phyloP scores from a whole-genome alignment of 1,140 invertebrate genomes.

The Drosophila grimshawi region DNA sequence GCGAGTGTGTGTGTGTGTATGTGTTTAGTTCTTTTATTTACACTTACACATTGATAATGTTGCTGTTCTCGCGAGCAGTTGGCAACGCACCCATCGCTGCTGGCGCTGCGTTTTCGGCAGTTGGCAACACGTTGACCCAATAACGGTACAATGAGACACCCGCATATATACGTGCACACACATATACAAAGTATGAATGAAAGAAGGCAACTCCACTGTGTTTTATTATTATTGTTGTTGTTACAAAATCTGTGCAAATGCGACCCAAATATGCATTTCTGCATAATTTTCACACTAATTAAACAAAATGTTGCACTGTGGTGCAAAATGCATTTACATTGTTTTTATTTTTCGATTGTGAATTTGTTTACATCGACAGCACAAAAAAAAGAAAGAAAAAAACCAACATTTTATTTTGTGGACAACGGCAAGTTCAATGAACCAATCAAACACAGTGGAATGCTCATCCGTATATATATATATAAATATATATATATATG shows the following conservation, averaged over 20 bases:
- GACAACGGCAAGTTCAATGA: constrained; percentile 63
- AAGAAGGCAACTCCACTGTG: constrained; percentile 49
- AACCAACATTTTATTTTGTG: constrained; percentile 47
- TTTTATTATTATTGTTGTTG: constrained; percentile 47
- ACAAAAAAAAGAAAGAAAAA: constrained; percentile 14
- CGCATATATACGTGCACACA: constrained; percentile 28
- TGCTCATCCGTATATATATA: constrained; percentile 27
- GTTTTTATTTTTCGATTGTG: constrained; percentile 52
- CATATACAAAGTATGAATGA: constrained; percentile 60
- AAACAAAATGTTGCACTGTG: constrained; percentile 27
- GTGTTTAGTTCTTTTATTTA: constrained; percentile 52
- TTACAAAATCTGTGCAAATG: constrained; percentile 62
- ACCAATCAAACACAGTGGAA: constrained; percentile 57
- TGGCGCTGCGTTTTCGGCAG: constrained; percentile 48
- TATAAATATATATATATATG: no score
- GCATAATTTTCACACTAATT: constrained; percentile 40
- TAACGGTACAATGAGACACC: constrained; percentile 59
- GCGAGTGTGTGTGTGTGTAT: constrained; percentile 22
- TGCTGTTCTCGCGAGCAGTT: constrained; percentile 42
- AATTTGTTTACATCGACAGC: constrained; percentile 56
- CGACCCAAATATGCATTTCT: constrained; percentile 61
- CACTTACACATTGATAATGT: constrained; percentile 58
- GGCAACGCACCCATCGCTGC: constrained; percentile 39
- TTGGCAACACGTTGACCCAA: constrained; percentile 78
- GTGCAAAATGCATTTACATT: constrained; percentile 29